Evolutionary conservation across 2,888 invertebrate species (phyloP).

Genomic region (Phytoseiulus persimilis): DNA sequence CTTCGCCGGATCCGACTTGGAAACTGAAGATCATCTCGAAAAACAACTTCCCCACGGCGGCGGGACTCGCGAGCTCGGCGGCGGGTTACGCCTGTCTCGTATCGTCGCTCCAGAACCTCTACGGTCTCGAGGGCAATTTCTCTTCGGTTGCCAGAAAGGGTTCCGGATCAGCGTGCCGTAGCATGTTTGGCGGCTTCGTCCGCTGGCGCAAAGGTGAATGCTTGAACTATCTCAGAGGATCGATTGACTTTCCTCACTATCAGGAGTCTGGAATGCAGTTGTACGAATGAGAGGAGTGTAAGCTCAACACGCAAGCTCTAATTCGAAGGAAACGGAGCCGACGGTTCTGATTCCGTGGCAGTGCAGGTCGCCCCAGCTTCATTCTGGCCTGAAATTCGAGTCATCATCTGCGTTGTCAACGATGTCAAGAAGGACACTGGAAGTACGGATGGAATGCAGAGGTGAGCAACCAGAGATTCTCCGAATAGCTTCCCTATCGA

Average conservation of each 20-base stretch:
- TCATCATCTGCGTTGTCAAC: conserved; percentile 74
- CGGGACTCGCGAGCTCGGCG: conserved; percentile 94
- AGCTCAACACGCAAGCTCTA: no score
- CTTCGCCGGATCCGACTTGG: background rate
- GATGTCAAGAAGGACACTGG: conserved; percentile 72
- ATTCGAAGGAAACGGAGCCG: conserved; percentile 47
- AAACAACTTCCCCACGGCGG: conserved; percentile 97
- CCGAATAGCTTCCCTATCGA: no score
- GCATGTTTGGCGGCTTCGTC: conserved; percentile 87
- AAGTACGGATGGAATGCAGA: conserved; percentile 82
- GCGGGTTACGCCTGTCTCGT: conserved; percentile 94
- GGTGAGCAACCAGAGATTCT: conserved; percentile 48
- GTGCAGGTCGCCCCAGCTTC: conserved; percentile 58
- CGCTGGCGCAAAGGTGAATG: conserved; percentile 76
- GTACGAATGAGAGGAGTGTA: no score
- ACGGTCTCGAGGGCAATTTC: conserved; percentile 57
- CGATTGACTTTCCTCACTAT: no score
- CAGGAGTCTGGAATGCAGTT: no score
- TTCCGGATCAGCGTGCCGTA: conserved; percentile 94
- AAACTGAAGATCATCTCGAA: conserved; percentile 68
- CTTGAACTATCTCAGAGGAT: no score
- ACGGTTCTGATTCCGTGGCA: conserved; percentile 49
- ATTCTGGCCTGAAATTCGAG: conserved; percentile 84
- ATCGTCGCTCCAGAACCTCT: conserved; percentile 65
- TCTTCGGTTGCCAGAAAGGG: conserved; percentile 48